Evolutionary conservation across 2,888 invertebrate species (phyloP), one percentile per base, ranked within the genome.

Genomic region (Yponomeuta malinellus): DNA sequence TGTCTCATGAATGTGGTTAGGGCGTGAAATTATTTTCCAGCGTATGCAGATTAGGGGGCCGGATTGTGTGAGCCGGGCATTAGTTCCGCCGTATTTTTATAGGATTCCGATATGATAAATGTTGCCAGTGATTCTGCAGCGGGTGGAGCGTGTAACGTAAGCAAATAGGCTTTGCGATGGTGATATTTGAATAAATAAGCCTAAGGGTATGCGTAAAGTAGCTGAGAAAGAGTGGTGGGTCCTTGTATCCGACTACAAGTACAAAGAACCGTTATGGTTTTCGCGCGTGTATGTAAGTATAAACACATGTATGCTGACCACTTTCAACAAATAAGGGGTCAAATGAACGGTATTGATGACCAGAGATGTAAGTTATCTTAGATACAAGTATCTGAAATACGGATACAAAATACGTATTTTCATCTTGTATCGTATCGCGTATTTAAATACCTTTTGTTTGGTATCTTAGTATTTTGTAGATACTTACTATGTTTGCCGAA

Each of bases 11-110:
- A 78, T 82, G 86, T 78, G 83, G 86, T 80, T 82, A 84, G 84
- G 86, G 91, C 90, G 91, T 92, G 90, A 92, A 92, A 92, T 92
- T 86, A 90, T 89, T 88, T 90, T 89, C 82, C 89, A 89, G 86
- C 83, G 88, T 88, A 92, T 92, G 91, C 90, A 91, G 90, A 92
- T 92, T 88, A 85, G 82, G 83, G 80, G 81, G 82, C 85, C 52
- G 52, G 52, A 59, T 59, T 59, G 52, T 59, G 52, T 59, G 52
- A 59, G 85, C 79, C 76, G 80, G 76, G 83, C 88, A 89, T 91
- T 90, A 88, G 91, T 86, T 87, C 88, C 88, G 90, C 88, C 87
- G 88, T 88, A 90, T 84, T 89, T 91, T 91, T 90, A 89, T 89
- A 87, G 90, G 89, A 90, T 90, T 90, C 85, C 80, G 86, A 90